Evolutionary conservation across 2,113 vertebrate genomes (phyloP).

Genomic region (Indicator maculatus): DNA sequence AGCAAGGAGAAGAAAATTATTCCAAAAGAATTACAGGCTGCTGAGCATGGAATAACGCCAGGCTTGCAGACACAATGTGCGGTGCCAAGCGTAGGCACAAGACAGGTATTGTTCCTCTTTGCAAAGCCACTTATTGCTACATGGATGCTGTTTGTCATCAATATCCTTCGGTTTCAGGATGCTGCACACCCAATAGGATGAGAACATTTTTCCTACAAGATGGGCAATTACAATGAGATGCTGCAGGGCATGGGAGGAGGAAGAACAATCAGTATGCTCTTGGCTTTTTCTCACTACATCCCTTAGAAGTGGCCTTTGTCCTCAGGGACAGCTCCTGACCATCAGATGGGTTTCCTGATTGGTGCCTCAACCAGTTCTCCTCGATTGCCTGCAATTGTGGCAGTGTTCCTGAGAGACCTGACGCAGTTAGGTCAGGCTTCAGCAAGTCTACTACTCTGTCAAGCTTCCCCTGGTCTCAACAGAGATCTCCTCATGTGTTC

Average conservation of each 20-base stretch:
- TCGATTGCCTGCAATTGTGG: not conserved
- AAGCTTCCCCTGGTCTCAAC: not conserved
- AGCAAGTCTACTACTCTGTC: not conserved
- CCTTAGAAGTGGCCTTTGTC: not conserved
- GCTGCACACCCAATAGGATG: not conserved
- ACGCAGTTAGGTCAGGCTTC: not conserved
- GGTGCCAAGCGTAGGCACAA: rapidly evolving
- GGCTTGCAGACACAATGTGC: not conserved
- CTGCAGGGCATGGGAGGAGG: not conserved
- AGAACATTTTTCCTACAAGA: not conserved
- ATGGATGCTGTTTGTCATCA: not conserved
- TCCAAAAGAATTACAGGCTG: not conserved
- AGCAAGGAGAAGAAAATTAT: not conserved
- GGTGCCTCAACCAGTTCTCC: not conserved
- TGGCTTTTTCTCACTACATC: not conserved
- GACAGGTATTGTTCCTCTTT: not conserved
- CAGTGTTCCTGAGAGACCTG: not conserved
- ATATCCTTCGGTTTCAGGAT: not conserved
- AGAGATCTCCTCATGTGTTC: not conserved
- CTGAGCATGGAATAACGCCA: not conserved
- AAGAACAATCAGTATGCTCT: not conserved
- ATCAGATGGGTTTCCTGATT: not conserved
- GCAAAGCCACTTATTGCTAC: conserved; percentile 11
- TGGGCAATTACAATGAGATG: not conserved
- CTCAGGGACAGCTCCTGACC: rapidly evolving